Evolutionary conservation across 2,797 vertebrate species (phyloP).

Genomic region (Borostomias antarcticus): DNA sequence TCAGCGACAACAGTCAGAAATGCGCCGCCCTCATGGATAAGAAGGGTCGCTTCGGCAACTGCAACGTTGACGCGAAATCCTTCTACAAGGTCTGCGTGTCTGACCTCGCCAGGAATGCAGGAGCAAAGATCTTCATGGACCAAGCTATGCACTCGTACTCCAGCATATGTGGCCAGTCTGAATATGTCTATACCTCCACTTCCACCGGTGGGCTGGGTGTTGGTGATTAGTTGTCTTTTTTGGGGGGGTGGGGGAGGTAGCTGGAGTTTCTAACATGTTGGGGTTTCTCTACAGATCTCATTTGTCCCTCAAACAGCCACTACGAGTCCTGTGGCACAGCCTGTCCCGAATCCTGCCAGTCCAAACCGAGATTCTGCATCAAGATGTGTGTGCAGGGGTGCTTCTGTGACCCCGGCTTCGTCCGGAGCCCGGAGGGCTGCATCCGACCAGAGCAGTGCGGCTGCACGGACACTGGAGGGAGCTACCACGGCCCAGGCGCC

Average conservation of each 20-base stretch:
- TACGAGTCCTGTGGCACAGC: constrained; percentile 72
- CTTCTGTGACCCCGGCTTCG: constrained; percentile 66
- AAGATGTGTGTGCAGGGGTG: constrained; percentile 70
- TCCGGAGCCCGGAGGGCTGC: constrained; percentile 64
- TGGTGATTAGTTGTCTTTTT: too few relatives aligned
- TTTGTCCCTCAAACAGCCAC: constrained; percentile 73
- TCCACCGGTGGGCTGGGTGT: too few relatives aligned
- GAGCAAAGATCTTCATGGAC: background rate
- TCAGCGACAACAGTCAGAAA: background rate
- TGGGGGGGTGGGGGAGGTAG: too few relatives aligned
- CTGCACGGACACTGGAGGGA: constrained; percentile 44
- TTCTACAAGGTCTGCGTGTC: constrained; percentile 37
- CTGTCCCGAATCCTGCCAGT: constrained; percentile 74
- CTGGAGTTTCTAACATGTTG: too few relatives aligned
- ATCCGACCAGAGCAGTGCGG: constrained; percentile 60
- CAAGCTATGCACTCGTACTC: constrained; percentile 27
- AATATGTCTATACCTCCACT: too few relatives aligned
- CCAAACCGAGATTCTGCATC: constrained; percentile 60
- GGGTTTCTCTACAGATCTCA: constrained; percentile 47
- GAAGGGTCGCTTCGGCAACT: constrained; percentile 11
- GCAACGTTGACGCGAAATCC: constrained; percentile 11
- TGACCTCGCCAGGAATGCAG: background rate
- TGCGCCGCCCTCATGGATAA: constrained; percentile 31
- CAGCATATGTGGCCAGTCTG: constrained; percentile 32
- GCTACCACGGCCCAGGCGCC: constrained; percentile 58